Conservation (phyloP, 2,113 vertebrate genomes). For the Muntiacus muntjak region DNA sequence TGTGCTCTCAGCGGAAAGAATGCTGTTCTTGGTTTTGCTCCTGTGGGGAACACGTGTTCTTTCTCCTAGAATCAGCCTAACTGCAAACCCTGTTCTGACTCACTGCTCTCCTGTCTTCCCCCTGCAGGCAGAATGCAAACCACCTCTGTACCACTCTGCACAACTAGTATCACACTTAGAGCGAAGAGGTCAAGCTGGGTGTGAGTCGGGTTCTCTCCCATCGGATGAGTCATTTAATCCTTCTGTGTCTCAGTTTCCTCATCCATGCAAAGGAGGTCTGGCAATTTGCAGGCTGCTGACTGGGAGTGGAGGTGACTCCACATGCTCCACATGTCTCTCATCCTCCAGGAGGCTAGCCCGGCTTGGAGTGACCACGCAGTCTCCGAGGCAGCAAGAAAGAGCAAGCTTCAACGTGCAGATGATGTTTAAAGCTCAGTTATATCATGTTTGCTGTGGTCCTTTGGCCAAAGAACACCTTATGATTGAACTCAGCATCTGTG, state of each 20-base stretch:
- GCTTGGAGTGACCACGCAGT: not conserved
- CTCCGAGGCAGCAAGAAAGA: not conserved
- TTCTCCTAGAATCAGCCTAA: not conserved
- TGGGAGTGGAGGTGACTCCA: not conserved
- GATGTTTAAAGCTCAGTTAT: not conserved
- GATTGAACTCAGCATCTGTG: accelerated
- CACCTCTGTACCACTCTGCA: no score
- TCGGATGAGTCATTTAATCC: no score
- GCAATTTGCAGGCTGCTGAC: not conserved
- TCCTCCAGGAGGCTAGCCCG: not conserved
- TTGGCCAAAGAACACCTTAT: not conserved
- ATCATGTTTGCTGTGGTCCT: not conserved
- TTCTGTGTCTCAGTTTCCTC: not conserved
- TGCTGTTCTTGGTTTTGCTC: not conserved
- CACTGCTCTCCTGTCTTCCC: not conserved
- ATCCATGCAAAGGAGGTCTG: not conserved
- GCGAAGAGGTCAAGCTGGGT: not conserved
- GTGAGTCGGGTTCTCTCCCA: not conserved
- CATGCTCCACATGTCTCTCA: not conserved
- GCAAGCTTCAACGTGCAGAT: accelerated
- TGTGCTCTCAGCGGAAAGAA: not conserved
- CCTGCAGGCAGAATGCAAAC: accelerated
- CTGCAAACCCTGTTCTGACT: not conserved
- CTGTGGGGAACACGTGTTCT: accelerated
- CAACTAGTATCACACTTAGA: not conserved